Evolutionary conservation across 2,797 vertebrate genomes (phyloP).

Genomic region (Protonibea diacanthus): DNA sequence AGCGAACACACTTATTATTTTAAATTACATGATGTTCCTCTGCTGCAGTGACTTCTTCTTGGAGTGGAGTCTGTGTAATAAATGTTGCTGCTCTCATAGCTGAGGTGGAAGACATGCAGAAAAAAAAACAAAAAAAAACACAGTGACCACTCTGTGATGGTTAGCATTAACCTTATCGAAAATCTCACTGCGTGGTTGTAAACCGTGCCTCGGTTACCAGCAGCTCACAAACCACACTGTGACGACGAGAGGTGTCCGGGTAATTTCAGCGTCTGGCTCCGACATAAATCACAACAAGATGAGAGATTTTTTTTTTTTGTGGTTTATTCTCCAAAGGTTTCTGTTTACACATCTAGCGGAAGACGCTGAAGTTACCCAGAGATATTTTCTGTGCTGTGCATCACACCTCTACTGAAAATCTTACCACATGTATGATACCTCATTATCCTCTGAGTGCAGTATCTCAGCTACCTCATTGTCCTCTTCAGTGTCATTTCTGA

Average conservation of each 20-base stretch:
- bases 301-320: background rate
- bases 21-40: constrained; percentile 2
- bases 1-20: background rate
- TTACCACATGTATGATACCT: constrained; percentile 77
- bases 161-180: constrained; percentile 46
- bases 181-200: constrained; percentile 2
- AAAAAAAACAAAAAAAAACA: constrained; percentile 17
- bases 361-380: constrained; percentile 73
- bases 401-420: constrained; percentile 69
- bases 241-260: constrained; percentile 64
- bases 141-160: constrained; percentile 69
- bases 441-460: constrained; percentile 73
- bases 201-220: constrained; percentile 15
- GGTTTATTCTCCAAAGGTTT: background rate
- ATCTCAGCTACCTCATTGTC: constrained; percentile 76
- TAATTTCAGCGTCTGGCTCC: constrained; percentile 74
- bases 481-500: constrained; percentile 65
- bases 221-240: constrained; percentile 62
- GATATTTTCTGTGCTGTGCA: constrained; percentile 61
- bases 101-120: constrained; percentile 66
- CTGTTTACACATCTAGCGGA: constrained; percentile 3
- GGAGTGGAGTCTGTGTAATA: constrained; percentile 60
- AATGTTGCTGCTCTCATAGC: constrained; percentile 41
- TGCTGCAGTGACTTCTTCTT: constrained; percentile 9
- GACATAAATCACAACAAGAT: constrained; percentile 22